Evolutionary conservation across 2,113 vertebrate genomes (phyloP).

Genomic region (Gila orcuttii): DNA sequence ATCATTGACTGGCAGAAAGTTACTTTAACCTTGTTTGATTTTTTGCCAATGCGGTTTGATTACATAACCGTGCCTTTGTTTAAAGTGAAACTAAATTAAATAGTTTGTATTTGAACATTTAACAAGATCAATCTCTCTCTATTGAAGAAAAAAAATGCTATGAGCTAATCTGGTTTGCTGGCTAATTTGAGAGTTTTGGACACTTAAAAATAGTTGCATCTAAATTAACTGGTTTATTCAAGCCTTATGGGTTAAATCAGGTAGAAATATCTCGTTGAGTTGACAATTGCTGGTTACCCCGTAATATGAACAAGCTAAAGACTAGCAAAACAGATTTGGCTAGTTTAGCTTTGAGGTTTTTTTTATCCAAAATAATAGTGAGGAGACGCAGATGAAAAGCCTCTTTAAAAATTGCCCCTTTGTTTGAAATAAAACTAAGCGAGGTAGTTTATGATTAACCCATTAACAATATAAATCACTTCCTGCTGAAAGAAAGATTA

Average conservation of each 20-base stretch:
- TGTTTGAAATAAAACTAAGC: too few species aligned
- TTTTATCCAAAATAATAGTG: too few species aligned
- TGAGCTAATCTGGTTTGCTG: too few species aligned
- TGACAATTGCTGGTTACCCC: not conserved
- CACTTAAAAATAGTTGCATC: not conserved
- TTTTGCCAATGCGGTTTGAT: not conserved
- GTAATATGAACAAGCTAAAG: not conserved
- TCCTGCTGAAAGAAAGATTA: not conserved
- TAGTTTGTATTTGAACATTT: not conserved
- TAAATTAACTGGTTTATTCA: not conserved
- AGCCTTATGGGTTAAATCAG: not conserved
- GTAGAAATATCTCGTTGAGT: not conserved
- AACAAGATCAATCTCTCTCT: not conserved
- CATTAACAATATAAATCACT: not conserved
- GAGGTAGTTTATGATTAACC: too few species aligned
- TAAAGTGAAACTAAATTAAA: not conserved
- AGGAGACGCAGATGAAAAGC: too few species aligned
- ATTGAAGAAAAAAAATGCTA: too few species aligned
- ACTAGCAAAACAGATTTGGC: not conserved
- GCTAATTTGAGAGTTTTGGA: too few species aligned
- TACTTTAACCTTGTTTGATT: not conserved
- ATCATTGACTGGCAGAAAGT: not conserved
- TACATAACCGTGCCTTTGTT: slow-evolving; percentile 41
- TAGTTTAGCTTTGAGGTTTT: not conserved
- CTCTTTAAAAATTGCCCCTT: too few species aligned